Conservation (phyloP, 2,113 vertebrate genomes). For the Saguinus midas region DNA sequence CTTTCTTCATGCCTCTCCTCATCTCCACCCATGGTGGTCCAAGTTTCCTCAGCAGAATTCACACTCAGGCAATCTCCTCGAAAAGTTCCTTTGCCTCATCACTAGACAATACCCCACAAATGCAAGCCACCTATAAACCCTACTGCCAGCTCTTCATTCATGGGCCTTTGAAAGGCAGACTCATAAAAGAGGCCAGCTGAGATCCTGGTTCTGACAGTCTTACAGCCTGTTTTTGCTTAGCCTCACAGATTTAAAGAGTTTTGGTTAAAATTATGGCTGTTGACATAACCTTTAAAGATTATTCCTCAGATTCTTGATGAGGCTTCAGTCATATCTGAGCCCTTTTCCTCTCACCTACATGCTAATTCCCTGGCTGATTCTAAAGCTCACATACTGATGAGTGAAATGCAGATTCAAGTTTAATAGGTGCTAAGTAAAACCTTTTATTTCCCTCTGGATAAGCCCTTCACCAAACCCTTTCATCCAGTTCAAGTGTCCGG, state of each 20-base stretch:
- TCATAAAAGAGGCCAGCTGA: not conserved
- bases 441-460: not conserved
- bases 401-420: constrained; percentile 1
- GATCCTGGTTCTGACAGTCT: constrained; percentile 38
- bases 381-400: not conserved
- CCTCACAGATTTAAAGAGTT: constrained; percentile 35
- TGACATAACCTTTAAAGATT: constrained; percentile 52
- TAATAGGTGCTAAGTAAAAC: not conserved
- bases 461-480: not conserved
- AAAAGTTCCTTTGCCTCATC: not conserved
- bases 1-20: no score
- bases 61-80: not conserved
- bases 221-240: constrained; percentile 26
- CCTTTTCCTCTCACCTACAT: constrained; percentile 25
- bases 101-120: not conserved
- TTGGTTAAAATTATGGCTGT: constrained; percentile 53
- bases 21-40: not conserved
- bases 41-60: not conserved
- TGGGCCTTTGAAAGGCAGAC: constrained; percentile 11
- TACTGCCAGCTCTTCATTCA: constrained; percentile 3
- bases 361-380: not conserved
- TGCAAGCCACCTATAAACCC: not conserved
- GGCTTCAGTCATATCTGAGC: constrained; percentile 38
- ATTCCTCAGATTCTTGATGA: constrained; percentile 54
- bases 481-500: not conserved